phyloP scores from a whole-genome alignment of 37 sponge, comb jelly and placozoan species.

The Halisarca cf. caerulea region DNA sequence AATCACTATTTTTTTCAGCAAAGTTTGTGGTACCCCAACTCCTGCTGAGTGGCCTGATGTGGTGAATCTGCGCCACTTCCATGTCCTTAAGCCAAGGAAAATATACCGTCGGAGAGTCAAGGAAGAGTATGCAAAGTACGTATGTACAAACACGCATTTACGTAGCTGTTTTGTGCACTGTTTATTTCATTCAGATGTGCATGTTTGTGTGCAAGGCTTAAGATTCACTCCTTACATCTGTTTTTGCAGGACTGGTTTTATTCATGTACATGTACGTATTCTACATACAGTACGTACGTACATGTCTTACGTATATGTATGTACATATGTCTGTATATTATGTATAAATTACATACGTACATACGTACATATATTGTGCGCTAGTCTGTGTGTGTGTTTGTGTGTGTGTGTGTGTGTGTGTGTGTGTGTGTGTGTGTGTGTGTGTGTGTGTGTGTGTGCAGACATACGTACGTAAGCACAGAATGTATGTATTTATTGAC shows the following conservation, averaged over 20 bases:
- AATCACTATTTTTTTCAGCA: slow-evolving; percentile 35
- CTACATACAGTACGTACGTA: neutral
- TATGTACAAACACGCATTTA: neutral
- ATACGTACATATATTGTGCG: neutral
- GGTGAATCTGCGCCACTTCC: slow-evolving; percentile 80
- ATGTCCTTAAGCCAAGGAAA: slow-evolving; percentile 84
- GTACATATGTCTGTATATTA: neutral
- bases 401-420: neutral
- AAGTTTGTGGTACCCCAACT: slow-evolving; percentile 90
- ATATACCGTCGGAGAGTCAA: slow-evolving; percentile 77
- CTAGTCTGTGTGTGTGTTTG: slow-evolving; percentile 13
- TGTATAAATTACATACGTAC: neutral
- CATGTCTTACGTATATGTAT: neutral
- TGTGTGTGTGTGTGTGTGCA: neutral
- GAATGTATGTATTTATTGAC: neutral
- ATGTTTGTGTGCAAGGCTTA: neutral
- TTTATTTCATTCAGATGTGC: neutral
- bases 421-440: neutral
- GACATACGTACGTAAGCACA: neutral
- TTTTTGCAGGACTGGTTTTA: neutral
- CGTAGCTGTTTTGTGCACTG: neutral
- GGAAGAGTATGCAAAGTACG: slow-evolving; percentile 77
- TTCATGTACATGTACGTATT: neutral
- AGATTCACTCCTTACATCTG: neutral
- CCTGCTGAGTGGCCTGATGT: slow-evolving; percentile 97